Base-by-base conservation (phyloP, 2,797 vertebrate genomes). In the Orestias chungarensis region DNA sequence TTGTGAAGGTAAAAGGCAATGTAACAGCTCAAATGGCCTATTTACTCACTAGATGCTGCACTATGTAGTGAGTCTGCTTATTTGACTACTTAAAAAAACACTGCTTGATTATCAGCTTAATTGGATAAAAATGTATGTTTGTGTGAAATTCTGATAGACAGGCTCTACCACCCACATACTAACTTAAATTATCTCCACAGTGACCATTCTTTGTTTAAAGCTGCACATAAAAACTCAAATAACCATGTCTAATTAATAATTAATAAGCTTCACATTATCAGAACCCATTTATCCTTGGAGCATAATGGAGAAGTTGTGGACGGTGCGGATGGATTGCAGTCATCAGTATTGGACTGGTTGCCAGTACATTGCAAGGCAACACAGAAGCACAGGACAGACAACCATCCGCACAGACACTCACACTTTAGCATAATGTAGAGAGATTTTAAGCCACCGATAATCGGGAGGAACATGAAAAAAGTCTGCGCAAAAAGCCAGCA, bases 181-280 rank as follows among this genome's bases (percentile, higher is more conserved):
- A 59, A 70, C 78, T 83, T 27, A 49, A 55, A 64, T 66, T 72
- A 85, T 88, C 79, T 86, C 83, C 85, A 89, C 87, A 86, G 87
- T 71, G 86, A 91, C 82, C 66, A 74, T 66, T 82, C 70, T 88
- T 71, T 82, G 35, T 68, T 81, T 75, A 73, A 70, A 75, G 43
- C 54, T 83, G 50, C 68, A 70, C 73, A 79, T 61, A 62, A 33
- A 71, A 64, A 64, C 43, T 49, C 27, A 57, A 62, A 75, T 59
- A 70, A 17, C 69, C 67, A 38, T 43, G 61, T 71, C 68, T 73
- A 64, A 85, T 86, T 46, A 73, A 85, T 84, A 82, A 86, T 89
- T 86, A 75, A 86, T 78, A 74, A 66, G 33, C 57, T 74, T 55
- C 14, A 42, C 44, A 78, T 68, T 46, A n/a, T n/a, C n/a, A n/a